Conservation (phyloP, 2,888 invertebrate species). For the Heterodera filipjevi region DNA sequence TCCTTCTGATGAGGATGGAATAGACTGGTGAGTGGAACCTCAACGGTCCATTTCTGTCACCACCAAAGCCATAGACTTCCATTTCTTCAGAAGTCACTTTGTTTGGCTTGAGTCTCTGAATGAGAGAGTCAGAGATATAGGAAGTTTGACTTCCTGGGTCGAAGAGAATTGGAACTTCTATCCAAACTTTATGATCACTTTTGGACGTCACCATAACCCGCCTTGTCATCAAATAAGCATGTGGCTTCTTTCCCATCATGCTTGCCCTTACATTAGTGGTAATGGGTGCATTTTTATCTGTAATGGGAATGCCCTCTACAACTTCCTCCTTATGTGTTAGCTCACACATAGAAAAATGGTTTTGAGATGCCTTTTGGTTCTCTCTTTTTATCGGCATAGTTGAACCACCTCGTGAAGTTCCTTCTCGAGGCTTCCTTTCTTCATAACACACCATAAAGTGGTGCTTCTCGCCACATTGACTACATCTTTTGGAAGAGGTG, state of each 20-base stretch:
- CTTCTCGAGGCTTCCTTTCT: background rate
- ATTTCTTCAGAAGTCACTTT: background rate
- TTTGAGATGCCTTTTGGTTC: background rate
- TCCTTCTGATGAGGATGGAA: background rate
- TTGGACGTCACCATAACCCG: background rate
- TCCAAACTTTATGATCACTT: background rate
- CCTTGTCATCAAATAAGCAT: background rate
- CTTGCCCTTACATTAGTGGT: background rate
- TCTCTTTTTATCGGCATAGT: background rate
- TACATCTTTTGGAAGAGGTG: background rate
- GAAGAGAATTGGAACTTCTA: background rate
- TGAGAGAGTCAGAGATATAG: background rate
- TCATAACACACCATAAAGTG: background rate
- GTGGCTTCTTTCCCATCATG: background rate
- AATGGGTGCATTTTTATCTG: background rate
- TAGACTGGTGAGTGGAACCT: conserved; percentile 11
- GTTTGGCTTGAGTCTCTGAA: background rate
- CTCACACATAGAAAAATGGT: background rate
- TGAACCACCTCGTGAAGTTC: background rate
- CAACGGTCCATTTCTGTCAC: background rate
- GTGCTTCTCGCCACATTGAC: background rate
- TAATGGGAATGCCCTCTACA: background rate
- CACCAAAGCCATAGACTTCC: conserved; percentile 13
- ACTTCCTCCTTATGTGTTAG: no score
- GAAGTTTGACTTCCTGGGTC: conserved; percentile 13